Conservation (phyloP, 30 jellyfish, hydroid and myxozoan genomes). For the Haliclystus octoradiatus region DNA sequence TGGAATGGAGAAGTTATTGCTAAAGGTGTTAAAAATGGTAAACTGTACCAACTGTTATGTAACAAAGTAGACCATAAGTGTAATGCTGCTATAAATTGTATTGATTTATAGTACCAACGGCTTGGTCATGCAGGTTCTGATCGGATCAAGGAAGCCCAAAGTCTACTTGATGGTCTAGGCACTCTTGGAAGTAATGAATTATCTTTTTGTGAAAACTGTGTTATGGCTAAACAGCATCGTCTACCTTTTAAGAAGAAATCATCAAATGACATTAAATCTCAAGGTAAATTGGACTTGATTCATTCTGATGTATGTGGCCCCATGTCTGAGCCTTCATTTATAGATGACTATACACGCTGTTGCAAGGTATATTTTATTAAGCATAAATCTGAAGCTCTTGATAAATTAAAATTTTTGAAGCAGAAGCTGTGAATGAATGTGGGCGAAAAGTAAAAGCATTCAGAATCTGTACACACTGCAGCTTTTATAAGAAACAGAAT, state of each 20-base stretch:
- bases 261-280: neutral
- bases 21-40: neutral
- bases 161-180: no score
- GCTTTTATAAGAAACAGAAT: neutral
- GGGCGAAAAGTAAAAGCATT: constrained; percentile 5
- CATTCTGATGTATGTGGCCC: constrained; percentile 11
- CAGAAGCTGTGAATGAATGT: neutral
- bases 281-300: neutral
- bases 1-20: neutral
- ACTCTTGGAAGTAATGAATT: no score
- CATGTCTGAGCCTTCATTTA: neutral
- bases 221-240: constrained; percentile 5
- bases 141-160: no score
- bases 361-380: neutral
- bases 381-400: neutral
- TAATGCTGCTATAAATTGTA: no score
- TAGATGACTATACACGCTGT: neutral
- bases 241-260: no score
- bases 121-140: no score
- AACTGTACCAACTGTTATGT: neutral
- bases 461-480: neutral
- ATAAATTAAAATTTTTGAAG: neutral
- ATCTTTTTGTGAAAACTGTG: constrained; percentile 12
- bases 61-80: no score
- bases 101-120: no score